A percentile compares a stretch with the other conserved stretches of the same genome.
These are phyloP conservation scores for Cherax destructor DNA, from an alignment of 1,140 invertebrate genomes.

Conservation along the genomic window DNA sequence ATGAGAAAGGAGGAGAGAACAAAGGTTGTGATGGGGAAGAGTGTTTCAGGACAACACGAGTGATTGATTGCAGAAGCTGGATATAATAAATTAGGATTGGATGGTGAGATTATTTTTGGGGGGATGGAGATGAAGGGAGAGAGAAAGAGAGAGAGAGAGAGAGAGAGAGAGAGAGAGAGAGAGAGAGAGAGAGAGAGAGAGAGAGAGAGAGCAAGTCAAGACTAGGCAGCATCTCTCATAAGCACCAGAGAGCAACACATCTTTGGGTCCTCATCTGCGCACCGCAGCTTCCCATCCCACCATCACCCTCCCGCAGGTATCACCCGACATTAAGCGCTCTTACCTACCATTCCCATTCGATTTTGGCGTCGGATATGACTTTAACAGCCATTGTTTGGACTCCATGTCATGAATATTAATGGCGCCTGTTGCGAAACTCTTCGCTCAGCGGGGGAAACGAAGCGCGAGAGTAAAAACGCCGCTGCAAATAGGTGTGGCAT, in stretches of 20 bases:
- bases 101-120: background rate
- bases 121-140: background rate
- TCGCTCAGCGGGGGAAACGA: background rate
- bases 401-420: slow-evolving; percentile 36
- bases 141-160: background rate
- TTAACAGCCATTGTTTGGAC: slow-evolving; percentile 33
- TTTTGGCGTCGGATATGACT: slow-evolving; percentile 27
- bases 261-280: background rate
- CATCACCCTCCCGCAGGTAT: background rate
- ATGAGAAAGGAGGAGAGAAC: too few relatives aligned
- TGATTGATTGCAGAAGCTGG: too few relatives aligned
- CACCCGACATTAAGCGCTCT: background rate
- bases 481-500: background rate
- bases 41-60: too few relatives aligned
- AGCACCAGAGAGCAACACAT: background rate
- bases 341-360: slow-evolving; percentile 4
- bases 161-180: slow-evolving; percentile 5
- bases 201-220: slow-evolving; percentile 13
- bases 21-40: too few relatives aligned
- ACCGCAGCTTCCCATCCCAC: background rate
- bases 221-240: background rate
- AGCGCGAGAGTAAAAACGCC: background rate
- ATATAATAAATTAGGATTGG: too few relatives aligned
- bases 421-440: background rate
- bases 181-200: slow-evolving; percentile 23